Percentiles rank a stretch among this genome's conserved stretches.
These are phyloP conservation scores for Poeciliopsis prolifica DNA, from an alignment of 2,113 vertebrate species.

Conservation along the genomic window DNA sequence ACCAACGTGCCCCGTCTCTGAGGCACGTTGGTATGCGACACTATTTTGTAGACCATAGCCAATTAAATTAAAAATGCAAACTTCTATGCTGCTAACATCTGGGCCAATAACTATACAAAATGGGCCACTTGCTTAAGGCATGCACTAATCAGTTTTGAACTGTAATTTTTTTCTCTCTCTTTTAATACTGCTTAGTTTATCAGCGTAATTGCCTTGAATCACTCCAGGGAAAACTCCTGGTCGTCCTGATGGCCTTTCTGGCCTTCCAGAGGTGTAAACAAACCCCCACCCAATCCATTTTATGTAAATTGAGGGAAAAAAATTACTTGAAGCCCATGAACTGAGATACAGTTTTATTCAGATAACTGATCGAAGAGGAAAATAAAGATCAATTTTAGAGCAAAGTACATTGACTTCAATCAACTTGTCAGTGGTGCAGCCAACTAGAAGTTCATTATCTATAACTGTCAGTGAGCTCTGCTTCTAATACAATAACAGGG, in stretches of 20 bases:
- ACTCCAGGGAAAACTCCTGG: neutral
- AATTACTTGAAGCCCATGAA: neutral
- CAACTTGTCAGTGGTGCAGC: neutral
- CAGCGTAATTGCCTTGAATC: neutral
- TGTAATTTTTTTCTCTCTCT: neutral
- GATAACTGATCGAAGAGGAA: neutral
- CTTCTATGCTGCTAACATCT: neutral
- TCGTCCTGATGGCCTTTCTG: neutral
- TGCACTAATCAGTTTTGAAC: constrained; percentile 4
- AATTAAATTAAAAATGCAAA: neutral
- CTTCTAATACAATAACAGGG: too few species aligned
- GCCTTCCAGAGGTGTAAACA: neutral
- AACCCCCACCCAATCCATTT: neutral
- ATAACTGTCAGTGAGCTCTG: too few species aligned
- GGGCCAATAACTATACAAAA: neutral
- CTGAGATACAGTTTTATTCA: neutral
- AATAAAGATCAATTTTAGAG: neutral
- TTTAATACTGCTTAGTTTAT: constrained; percentile 5
- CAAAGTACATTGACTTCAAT: neutral
- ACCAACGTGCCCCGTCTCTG: neutral
- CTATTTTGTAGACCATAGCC: neutral
- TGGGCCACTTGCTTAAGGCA: constrained; percentile 2
- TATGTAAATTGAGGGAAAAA: neutral
- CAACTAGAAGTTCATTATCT: too few species aligned
- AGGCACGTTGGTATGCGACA: neutral